Evolutionary conservation across 2,113 vertebrate species (phyloP).

Genomic region (Varanus salvator): DNA sequence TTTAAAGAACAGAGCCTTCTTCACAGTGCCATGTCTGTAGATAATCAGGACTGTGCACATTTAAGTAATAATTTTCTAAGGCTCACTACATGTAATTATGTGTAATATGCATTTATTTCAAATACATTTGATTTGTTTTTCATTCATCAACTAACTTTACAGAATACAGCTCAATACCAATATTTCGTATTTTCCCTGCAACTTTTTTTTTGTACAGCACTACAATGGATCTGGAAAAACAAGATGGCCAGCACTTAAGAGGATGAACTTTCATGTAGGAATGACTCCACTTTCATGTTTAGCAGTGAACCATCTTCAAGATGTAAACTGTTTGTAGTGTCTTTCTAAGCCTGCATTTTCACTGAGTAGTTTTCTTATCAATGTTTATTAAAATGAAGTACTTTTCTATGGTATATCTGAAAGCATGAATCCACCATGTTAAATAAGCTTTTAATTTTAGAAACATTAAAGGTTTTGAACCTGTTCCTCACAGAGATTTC

Average conservation of each 20-base stretch:
- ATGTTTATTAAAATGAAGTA: slow-evolving; percentile 59
- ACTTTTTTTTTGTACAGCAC: slow-evolving; percentile 78
- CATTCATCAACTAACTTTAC: slow-evolving; percentile 77
- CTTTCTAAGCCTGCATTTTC: slow-evolving; percentile 75
- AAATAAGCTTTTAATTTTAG: slow-evolving; percentile 69
- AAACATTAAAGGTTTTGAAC: slow-evolving; percentile 38
- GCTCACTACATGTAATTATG: slow-evolving; percentile 72
- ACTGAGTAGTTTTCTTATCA: slow-evolving; percentile 76
- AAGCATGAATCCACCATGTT: slow-evolving; percentile 71
- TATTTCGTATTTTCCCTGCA: slow-evolving; percentile 75
- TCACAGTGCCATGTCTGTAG: slow-evolving; percentile 74
- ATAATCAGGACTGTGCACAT: slow-evolving; percentile 75
- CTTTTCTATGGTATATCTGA: slow-evolving; percentile 72
- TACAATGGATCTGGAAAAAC: slow-evolving; percentile 59
- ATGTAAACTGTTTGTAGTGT: slow-evolving; percentile 67
- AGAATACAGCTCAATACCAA: slow-evolving; percentile 76
- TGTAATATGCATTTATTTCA: slow-evolving; percentile 81
- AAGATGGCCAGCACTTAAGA: slow-evolving; percentile 39
- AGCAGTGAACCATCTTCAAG: slow-evolving; percentile 56
- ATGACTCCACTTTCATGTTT: slow-evolving; percentile 52
- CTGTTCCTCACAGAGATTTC: slow-evolving; percentile 54
- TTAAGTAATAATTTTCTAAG: slow-evolving; percentile 80
- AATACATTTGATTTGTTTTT: slow-evolving; percentile 78
- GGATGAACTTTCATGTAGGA: slow-evolving; percentile 54
- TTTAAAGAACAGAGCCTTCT: slow-evolving; percentile 70